Evolutionary conservation across 1,140 invertebrate genomes (phyloP).

Genomic region (Hesperophylax magnus): DNA sequence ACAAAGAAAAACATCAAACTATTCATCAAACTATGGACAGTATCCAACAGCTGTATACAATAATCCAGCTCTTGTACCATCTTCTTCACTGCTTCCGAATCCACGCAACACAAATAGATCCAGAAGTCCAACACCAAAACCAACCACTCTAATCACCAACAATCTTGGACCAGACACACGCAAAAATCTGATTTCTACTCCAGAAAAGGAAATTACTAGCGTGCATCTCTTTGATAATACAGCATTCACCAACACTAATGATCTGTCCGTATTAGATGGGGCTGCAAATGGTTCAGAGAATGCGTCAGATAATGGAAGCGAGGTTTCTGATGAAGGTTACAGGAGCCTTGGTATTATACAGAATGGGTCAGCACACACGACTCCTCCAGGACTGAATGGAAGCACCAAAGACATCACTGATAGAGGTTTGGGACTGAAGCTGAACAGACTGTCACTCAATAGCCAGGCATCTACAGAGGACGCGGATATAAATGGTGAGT

Average conservation of each 20-base stretch:
- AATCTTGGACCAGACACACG: slow-evolving; percentile 67
- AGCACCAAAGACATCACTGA: slow-evolving; percentile 60
- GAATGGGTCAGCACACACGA: slow-evolving; percentile 65
- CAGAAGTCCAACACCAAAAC: slow-evolving; percentile 69
- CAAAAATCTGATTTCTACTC: slow-evolving; percentile 61
- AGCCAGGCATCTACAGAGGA: slow-evolving; percentile 79
- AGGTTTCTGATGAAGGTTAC: slow-evolving; percentile 90
- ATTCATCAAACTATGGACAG: not conserved
- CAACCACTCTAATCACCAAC: slow-evolving; percentile 61
- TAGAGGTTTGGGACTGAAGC: slow-evolving; percentile 66
- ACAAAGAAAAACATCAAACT: slow-evolving; percentile 29
- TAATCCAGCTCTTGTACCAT: slow-evolving; percentile 44
- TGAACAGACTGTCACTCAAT: slow-evolving; percentile 75
- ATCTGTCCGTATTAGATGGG: slow-evolving; percentile 61
- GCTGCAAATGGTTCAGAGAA: slow-evolving; percentile 68
- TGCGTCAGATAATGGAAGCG: slow-evolving; percentile 87
- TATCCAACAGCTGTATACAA: slow-evolving; percentile 11
- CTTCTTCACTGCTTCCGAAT: slow-evolving; percentile 44
- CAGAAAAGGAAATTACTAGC: slow-evolving; percentile 59
- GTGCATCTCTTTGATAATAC: slow-evolving; percentile 55
- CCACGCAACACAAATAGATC: slow-evolving; percentile 65
- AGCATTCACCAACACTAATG: slow-evolving; percentile 43
- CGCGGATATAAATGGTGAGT: slow-evolving; percentile 77
- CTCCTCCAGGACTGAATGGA: slow-evolving; percentile 59
- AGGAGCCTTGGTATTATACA: slow-evolving; percentile 82